Conservation (phyloP, 2,797 vertebrate genomes). For the Euthynnus affinis region DNA sequence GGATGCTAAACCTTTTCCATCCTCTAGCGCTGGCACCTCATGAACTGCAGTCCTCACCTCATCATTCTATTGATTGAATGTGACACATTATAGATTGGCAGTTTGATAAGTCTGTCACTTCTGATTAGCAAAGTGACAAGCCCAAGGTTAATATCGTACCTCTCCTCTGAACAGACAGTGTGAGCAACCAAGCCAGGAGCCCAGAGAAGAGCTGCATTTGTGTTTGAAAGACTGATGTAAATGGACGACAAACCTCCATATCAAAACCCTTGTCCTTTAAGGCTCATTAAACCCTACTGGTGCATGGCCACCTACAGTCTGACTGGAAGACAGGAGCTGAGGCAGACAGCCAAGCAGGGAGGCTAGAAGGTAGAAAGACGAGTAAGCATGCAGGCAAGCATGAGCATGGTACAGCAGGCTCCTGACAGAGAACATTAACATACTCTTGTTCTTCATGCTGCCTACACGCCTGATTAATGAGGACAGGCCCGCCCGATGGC, state of each 20-base stretch:
- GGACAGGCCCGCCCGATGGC: conserved; percentile 45
- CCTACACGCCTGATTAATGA: conserved; percentile 72
- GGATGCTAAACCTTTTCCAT: conserved; percentile 18
- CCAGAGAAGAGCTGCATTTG: conserved; percentile 17
- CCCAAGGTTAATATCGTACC: conserved; percentile 26
- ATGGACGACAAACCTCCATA: conserved; percentile 54
- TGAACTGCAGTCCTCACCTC: conserved; percentile 15
- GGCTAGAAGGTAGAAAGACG: conserved; percentile 41
- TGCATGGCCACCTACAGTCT: conserved; percentile 64
- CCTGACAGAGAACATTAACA: conserved; percentile 65
- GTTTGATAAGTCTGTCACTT: conserved; percentile 47
- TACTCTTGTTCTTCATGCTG: conserved; percentile 56
- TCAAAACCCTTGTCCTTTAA: conserved; percentile 73
- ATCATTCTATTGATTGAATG: conserved; percentile 51
- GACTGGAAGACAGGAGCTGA: conserved; percentile 38
- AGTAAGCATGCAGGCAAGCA: conserved; percentile 54
- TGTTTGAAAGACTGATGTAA: conserved; percentile 35
- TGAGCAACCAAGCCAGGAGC: conserved; percentile 20
- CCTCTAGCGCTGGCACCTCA: conserved; percentile 18
- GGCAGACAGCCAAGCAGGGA: conserved; percentile 39
- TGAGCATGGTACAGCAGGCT: conserved; percentile 49
- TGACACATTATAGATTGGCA: conserved; percentile 43
- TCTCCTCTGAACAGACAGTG: neutral
- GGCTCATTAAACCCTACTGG: conserved; percentile 76
- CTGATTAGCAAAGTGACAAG: conserved; percentile 46